These are phyloP conservation scores for Vespertilio murinus DNA, from an alignment of 2,797 vertebrate species.

Conservation along the genomic window DNA sequence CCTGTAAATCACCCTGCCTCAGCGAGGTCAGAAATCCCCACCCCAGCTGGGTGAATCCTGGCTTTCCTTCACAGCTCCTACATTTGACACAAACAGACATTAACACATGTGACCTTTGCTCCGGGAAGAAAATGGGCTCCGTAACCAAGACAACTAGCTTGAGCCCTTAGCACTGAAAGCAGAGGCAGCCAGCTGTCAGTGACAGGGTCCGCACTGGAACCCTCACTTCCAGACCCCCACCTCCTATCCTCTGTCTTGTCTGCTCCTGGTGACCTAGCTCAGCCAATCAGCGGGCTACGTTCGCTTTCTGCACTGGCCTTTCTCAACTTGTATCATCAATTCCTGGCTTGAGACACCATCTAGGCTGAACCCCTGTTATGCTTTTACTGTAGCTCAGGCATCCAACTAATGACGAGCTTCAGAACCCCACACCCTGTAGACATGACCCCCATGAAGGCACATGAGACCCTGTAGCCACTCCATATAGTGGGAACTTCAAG, in stretches of 20 bases:
- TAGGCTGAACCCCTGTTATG: slow-evolving; percentile 25
- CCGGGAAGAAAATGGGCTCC: neutral
- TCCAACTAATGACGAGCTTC: neutral
- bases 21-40: neutral
- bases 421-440: neutral
- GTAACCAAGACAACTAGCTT: slow-evolving; percentile 64
- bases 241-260: neutral
- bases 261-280: slow-evolving; percentile 19
- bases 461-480: neutral
- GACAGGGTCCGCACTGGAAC: slow-evolving; percentile 15
- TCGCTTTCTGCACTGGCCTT: slow-evolving; percentile 25
- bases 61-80: neutral
- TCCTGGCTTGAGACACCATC: slow-evolving; percentile 46
- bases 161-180: slow-evolving; percentile 16
- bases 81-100: slow-evolving; percentile 11
- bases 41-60: neutral
- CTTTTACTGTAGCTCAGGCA: neutral
- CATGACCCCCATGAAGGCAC: neutral
- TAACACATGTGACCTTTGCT: slow-evolving; percentile 59
- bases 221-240: neutral
- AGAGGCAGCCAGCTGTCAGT: slow-evolving; percentile 24
- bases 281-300: neutral
- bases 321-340: slow-evolving; percentile 49
- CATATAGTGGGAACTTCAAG: neutral
- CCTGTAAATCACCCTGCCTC: neutral